Evolutionary conservation across 2,888 invertebrate species (phyloP).

Genomic region (Entomobrya multifasciata): DNA sequence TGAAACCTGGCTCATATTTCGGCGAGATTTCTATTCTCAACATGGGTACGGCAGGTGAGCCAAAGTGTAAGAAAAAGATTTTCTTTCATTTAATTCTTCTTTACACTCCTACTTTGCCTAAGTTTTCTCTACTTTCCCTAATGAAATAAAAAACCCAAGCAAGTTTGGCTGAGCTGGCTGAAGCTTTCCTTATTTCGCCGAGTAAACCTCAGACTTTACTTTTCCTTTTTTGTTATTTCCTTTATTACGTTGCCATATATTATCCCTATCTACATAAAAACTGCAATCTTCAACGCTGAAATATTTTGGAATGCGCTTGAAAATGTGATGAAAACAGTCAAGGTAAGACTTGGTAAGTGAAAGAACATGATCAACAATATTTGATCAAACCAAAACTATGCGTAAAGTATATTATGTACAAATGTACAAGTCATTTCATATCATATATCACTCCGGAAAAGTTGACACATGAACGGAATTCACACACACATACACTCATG

Average conservation of each 20-base stretch:
- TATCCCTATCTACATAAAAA: not conserved
- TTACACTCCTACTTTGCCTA: slow-evolving; percentile 3
- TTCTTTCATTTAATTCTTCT: slow-evolving; percentile 51
- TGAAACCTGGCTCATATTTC: slow-evolving; percentile 99
- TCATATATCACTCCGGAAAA: too few species aligned
- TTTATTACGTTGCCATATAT: not conserved
- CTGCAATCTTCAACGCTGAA: not conserved
- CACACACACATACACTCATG: too few species aligned
- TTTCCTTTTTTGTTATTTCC: slow-evolving; percentile 10
- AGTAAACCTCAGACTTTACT: slow-evolving; percentile 19
- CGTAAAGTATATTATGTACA: too few species aligned
- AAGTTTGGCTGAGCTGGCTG: slow-evolving; percentile 47
- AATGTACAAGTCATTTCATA: too few species aligned
- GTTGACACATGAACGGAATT: too few species aligned
- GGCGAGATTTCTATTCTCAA: slow-evolving; percentile 99
- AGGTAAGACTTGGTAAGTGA: slow-evolving; percentile 45
- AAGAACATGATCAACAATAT: not conserved
- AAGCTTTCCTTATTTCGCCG: slow-evolving; percentile 42
- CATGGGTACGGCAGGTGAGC: slow-evolving; percentile 97
- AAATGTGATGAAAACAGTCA: not conserved
- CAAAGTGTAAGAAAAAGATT: slow-evolving; percentile 67
- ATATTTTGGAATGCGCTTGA: not conserved
- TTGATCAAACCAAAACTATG: too few species aligned
- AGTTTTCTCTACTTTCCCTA: slow-evolving; percentile 9
- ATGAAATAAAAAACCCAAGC: slow-evolving; percentile 5